Evolutionary conservation across 2,888 invertebrate genomes (phyloP), one percentile per base, ranked within the genome.

Genomic region (Drosophila affinis): DNA sequence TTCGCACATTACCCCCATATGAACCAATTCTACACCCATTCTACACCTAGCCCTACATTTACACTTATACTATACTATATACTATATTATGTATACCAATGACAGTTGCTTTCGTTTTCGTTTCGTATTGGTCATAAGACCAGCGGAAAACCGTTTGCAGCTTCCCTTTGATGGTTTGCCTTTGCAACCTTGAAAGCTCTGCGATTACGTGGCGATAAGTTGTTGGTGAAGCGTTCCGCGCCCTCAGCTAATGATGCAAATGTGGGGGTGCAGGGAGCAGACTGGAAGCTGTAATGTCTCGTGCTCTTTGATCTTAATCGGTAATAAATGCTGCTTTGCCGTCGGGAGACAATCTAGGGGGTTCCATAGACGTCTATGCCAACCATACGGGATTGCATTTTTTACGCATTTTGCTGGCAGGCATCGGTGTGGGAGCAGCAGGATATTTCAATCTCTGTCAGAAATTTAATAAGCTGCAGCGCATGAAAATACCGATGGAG

Each of bases 381-480:
- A 51, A 71, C 57, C 55, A 63, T 29, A 61, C 45, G 32, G 52
- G 60, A 64, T 27, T 75, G 73, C 77, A 77, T 69, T 81, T 79
- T 52, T 65, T 32, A 63, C 67, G 68, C 17, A 59, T 72, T 62
- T 62, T 56, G 29, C 45, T 24, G 52, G 7, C 47, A 17, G 61
- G 24, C 21, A 54, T 9, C 48, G 54, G 48, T 17, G 18, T 29
- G 7, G 12, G 9, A 12, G 67, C 64, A 21, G n/a, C 9, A 12
- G 14, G 34, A 10, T 2, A 17, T 34, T 34, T 34, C 34, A 67
- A 64, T 64, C 64, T 29, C 55, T 34, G 44, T 14, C 64, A 46
- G 67, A 57, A 61, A 54, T 73, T 67, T 78, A 78, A 68, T 79
- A 70, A 52, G 62, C 78, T 46, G 62, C 45, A 56, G 51, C 52